Conservation (phyloP, 2,888 invertebrate genomes). For the Rotaria sp. region DNA sequence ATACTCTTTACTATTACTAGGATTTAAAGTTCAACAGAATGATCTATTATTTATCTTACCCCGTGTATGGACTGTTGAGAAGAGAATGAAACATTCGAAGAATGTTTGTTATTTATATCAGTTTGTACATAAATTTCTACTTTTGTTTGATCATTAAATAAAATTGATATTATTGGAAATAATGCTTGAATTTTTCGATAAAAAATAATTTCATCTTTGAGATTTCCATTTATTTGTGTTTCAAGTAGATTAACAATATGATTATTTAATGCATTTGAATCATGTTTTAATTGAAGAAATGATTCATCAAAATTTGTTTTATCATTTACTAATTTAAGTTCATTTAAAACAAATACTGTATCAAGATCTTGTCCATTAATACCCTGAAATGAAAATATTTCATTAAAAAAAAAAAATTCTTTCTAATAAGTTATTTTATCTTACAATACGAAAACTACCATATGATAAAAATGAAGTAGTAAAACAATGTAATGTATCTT, state of each 20-base stretch:
- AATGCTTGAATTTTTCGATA: background rate
- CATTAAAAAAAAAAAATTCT: too few relatives aligned
- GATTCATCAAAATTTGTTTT: background rate
- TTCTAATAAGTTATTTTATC: background rate
- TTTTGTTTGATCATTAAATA: conserved; percentile 2
- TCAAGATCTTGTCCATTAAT: background rate
- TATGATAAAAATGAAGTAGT: background rate
- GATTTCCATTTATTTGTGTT: background rate
- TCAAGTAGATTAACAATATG: background rate
- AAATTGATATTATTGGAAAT: background rate
- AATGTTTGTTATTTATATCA: too few relatives aligned
- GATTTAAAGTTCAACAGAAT: too few relatives aligned
- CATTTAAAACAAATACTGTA: background rate
- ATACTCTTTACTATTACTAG: too few relatives aligned
- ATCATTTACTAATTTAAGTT: background rate
- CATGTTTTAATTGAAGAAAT: background rate
- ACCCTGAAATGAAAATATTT: background rate
- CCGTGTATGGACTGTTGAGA: background rate
- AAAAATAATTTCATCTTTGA: background rate
- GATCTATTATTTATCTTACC: too few relatives aligned
- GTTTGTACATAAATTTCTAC: conserved; percentile 2
- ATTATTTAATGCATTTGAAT: background rate
- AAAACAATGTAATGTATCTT: background rate
- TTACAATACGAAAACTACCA: background rate
- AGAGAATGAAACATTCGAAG: too few relatives aligned